These are phyloP conservation scores for Xanthia togata DNA, from an alignment of 2,888 invertebrate genomes.

Conservation along the genomic window DNA sequence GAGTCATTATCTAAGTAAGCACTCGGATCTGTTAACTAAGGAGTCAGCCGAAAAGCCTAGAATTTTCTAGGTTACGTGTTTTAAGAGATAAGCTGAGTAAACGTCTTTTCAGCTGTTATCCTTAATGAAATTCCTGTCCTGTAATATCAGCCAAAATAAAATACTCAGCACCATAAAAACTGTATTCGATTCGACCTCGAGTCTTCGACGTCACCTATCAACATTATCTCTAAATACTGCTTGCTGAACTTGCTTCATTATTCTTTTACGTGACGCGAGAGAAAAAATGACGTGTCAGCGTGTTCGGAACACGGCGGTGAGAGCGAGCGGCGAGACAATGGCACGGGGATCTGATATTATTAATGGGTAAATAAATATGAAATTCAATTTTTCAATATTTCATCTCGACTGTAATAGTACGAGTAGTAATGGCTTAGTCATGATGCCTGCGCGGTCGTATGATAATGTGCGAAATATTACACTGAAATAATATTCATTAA, in stretches of 20 bases:
- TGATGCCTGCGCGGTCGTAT: constrained; percentile 24
- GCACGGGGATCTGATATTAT: constrained; percentile 59
- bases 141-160: not conserved
- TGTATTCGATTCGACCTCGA: constrained; percentile 12
- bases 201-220: constrained; percentile 44
- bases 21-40: not conserved
- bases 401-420: constrained; percentile 32
- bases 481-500: constrained; percentile 32
- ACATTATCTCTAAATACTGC: constrained; percentile 61
- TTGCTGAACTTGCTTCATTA: constrained; percentile 71
- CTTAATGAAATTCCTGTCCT: not conserved
- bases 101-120: not conserved
- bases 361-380: constrained; percentile 70
- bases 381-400: constrained; percentile 70
- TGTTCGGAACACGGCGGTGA: constrained; percentile 63
- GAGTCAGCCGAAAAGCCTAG: not conserved
- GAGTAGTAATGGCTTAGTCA: constrained; percentile 58
- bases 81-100: not conserved
- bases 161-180: not conserved
- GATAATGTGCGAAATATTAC: constrained; percentile 35
- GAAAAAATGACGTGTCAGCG: constrained; percentile 76
- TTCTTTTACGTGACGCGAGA: constrained; percentile 73
- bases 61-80: not conserved
- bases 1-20: constrained; percentile 15
- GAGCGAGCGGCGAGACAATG: constrained; percentile 63